A percentile compares a stretch with the other conserved stretches of the same genome.
Conservation (phyloP, 2,888 invertebrate genomes). For the Oxytorus armatus region DNA sequence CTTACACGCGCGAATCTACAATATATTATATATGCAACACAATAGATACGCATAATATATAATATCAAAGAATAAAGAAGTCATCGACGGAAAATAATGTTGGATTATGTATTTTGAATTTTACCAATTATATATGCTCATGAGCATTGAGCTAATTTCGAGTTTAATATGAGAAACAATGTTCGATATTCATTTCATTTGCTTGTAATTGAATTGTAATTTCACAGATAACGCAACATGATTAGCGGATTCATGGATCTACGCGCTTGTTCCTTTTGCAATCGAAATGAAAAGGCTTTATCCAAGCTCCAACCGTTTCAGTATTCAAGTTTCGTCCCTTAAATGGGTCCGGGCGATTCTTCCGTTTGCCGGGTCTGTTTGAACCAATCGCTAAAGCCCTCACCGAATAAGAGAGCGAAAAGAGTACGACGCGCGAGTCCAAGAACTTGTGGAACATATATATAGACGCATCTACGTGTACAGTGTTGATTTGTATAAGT, state of each 20-base stretch:
- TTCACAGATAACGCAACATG: too few species aligned
- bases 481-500: constrained; percentile 41
- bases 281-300: background rate
- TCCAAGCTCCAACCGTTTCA: background rate
- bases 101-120: too few species aligned
- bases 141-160: too few species aligned
- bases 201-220: background rate
- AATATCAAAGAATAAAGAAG: constrained; percentile 48
- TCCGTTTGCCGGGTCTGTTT: background rate
- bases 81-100: too few species aligned
- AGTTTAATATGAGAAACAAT: background rate
- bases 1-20: constrained; percentile 21
- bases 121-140: too few species aligned
- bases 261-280: too few species aligned
- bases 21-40: constrained; percentile 9
- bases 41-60: constrained; percentile 34
- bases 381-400: background rate
- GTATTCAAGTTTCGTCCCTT: background rate
- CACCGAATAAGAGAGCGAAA: constrained; percentile 12
- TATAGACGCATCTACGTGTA: constrained; percentile 21
- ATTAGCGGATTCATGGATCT: too few species aligned
- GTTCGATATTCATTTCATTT: background rate
- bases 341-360: constrained; percentile 3
- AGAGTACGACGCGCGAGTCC: constrained; percentile 33
- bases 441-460: constrained; percentile 5